phyloP scores from a whole-genome alignment of 2,113 vertebrate genomes.

The Puntigrus tetrazona region DNA sequence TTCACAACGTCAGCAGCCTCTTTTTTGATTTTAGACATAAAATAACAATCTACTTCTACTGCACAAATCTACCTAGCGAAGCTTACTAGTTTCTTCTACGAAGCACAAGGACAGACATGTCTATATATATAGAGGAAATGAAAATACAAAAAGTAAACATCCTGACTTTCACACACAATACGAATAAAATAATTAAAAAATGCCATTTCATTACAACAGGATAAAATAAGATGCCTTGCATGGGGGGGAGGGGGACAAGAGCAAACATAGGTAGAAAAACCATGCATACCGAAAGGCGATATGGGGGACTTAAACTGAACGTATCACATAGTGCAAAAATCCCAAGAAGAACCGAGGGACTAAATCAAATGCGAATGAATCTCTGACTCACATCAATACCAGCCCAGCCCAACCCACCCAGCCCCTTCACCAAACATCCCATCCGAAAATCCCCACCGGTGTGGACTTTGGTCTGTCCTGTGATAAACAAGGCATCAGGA shows the following conservation, averaged over 20 bases:
- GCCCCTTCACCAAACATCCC: slow-evolving; percentile 54
- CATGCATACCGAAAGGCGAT: slow-evolving; percentile 81
- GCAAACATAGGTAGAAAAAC: slow-evolving; percentile 78
- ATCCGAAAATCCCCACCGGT: slow-evolving; percentile 32
- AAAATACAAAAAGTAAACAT: slow-evolving; percentile 79
- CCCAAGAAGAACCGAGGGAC: slow-evolving; percentile 74
- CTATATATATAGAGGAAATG: slow-evolving; percentile 71
- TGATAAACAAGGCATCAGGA: slow-evolving; percentile 50
- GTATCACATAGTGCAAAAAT: slow-evolving; percentile 90
- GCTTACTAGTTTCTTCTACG: slow-evolving; percentile 44
- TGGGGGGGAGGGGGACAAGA: slow-evolving; percentile 71
- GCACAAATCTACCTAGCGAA: slow-evolving; percentile 45
- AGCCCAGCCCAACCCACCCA: slow-evolving; percentile 54
- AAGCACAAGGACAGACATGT: slow-evolving; percentile 70
- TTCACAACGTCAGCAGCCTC: slow-evolving; percentile 50
- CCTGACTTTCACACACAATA: slow-evolving; percentile 76
- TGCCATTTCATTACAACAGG: slow-evolving; percentile 75
- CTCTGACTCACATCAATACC: slow-evolving; percentile 12
- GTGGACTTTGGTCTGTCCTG: slow-evolving; percentile 64
- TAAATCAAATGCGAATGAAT: slow-evolving; percentile 42
- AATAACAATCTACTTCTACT: slow-evolving; percentile 35
- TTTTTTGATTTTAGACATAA: slow-evolving; percentile 19
- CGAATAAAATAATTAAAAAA: slow-evolving; percentile 75
- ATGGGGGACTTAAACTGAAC: slow-evolving; percentile 76
- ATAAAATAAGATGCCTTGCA: slow-evolving; percentile 78